Percentiles rank a stretch among this genome's conserved stretches.
Evolutionary conservation across 2,113 vertebrate genomes (phyloP).

Genomic region (Eretmochelys imbricata): DNA sequence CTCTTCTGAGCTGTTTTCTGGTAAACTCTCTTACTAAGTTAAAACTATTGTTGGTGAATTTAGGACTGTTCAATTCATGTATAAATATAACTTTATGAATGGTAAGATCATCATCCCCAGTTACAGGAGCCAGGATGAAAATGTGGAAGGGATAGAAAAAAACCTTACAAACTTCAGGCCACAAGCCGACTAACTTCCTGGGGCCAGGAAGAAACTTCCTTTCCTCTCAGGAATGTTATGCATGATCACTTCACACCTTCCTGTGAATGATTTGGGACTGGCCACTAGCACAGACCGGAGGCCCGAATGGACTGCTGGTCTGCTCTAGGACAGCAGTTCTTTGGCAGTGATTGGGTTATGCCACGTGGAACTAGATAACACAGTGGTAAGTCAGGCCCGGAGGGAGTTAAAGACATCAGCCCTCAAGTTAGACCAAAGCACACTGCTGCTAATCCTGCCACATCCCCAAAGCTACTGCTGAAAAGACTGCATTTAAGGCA

Average conservation of each 20-base stretch:
- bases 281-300: not conserved
- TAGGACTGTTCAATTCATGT: rapidly evolving
- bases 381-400: not conserved
- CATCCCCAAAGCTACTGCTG: not conserved
- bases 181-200: not conserved
- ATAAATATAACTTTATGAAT: not conserved
- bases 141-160: not conserved
- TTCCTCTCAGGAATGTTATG: not conserved
- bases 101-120: not conserved
- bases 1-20: not conserved
- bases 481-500: not conserved
- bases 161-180: not conserved
- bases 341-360: not conserved
- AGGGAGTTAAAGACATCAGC: not conserved
- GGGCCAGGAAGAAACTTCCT: not conserved
- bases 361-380: not conserved
- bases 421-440: not conserved
- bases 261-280: not conserved
- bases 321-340: not conserved
- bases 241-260: not conserved
- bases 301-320: not conserved
- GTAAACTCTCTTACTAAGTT: not conserved
- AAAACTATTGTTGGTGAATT: not conserved
- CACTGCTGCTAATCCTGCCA: too few species aligned
- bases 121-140: rapidly evolving